Percentiles rank a stretch among this genome's conserved stretches.
Evolutionary conservation across 2,888 invertebrate species (phyloP).

Genomic region (Xylota sylvarum): DNA sequence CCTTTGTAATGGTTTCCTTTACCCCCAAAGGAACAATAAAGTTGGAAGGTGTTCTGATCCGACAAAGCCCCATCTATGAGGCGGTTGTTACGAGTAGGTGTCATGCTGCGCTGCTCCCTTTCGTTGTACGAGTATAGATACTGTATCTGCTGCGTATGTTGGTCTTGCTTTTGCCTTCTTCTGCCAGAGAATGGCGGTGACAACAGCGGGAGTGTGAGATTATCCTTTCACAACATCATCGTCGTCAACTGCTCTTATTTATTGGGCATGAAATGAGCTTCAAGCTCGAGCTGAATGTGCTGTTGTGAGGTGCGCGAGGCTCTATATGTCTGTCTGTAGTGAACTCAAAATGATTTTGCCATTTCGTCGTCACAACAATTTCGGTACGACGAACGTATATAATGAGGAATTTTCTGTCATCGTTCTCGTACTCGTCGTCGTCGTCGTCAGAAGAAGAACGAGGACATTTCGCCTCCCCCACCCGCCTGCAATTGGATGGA

Average conservation of each 20-base stretch:
- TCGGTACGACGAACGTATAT: constrained; percentile 50
- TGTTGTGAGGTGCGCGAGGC: constrained; percentile 24
- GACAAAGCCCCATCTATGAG: constrained; percentile 43
- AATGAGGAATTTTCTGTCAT: constrained; percentile 68
- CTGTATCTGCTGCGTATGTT: constrained; percentile 18
- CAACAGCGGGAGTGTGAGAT: constrained; percentile 42
- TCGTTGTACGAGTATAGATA: background rate
- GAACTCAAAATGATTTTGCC: constrained; percentile 69
- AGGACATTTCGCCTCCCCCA: constrained; percentile 3
- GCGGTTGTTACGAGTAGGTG: constrained; percentile 44
- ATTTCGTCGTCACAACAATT: constrained; percentile 73
- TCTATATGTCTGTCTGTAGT: constrained; percentile 28
- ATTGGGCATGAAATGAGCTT: constrained; percentile 75
- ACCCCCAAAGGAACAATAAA: constrained; percentile 63
- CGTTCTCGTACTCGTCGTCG: constrained; percentile 35
- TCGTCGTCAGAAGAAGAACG: constrained; percentile 2
- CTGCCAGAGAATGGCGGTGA: background rate
- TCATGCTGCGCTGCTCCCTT: constrained; percentile 56
- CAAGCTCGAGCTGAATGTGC: constrained; percentile 50
- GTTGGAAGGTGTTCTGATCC: constrained; percentile 55
- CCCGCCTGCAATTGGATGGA: constrained; percentile 45
- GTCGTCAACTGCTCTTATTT: constrained; percentile 70
- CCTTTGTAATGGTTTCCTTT: constrained; percentile 49
- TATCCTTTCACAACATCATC: constrained; percentile 71
- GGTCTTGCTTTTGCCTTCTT: constrained; percentile 1